phyloP scores from a whole-genome alignment of 2,888 invertebrate genomes.

The Graphium colonna region DNA sequence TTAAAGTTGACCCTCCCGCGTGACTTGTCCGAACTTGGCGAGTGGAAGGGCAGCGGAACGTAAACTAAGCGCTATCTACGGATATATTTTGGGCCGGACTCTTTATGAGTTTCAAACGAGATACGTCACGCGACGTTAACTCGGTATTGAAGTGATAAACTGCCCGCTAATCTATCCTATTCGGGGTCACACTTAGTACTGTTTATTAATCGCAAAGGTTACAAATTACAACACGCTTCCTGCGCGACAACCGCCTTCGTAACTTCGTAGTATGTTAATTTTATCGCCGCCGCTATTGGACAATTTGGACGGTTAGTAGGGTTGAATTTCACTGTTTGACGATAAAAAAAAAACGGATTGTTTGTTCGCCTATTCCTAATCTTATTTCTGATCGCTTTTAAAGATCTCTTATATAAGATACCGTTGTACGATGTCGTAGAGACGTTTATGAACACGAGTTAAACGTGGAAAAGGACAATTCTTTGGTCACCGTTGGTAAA shows the following conservation, averaged over 20 bases:
- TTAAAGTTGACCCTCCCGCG: conserved; percentile 59
- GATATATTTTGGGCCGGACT: conserved; percentile 78
- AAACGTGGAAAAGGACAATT: no score
- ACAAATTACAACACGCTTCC: conserved; percentile 78
- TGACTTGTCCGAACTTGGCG: conserved; percentile 61
- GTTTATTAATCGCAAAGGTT: conserved; percentile 80
- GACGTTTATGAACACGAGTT: no score
- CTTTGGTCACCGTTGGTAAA: no score
- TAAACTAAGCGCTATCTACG: conserved; percentile 76
- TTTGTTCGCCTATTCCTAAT: conserved; percentile 11
- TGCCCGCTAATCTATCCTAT: conserved; percentile 79
- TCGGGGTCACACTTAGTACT: conserved; percentile 78
- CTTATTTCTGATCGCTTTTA: neutral
- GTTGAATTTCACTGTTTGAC: conserved; percentile 42
- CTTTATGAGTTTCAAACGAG: conserved; percentile 79
- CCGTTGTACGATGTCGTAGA: no score
- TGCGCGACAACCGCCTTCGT: conserved; percentile 60
- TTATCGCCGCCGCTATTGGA: conserved; percentile 70
- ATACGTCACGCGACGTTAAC: conserved; percentile 79
- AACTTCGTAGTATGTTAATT: conserved; percentile 73
- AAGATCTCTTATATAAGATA: no score
- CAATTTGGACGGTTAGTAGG: conserved; percentile 65
- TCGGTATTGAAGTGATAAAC: conserved; percentile 79
- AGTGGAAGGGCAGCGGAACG: conserved; percentile 73
- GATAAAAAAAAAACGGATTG: conserved; percentile 27